Evolutionary conservation across 2,888 invertebrate species (phyloP), one percentile per base, ranked within the genome.

Genomic region (Plebejus anna): DNA sequence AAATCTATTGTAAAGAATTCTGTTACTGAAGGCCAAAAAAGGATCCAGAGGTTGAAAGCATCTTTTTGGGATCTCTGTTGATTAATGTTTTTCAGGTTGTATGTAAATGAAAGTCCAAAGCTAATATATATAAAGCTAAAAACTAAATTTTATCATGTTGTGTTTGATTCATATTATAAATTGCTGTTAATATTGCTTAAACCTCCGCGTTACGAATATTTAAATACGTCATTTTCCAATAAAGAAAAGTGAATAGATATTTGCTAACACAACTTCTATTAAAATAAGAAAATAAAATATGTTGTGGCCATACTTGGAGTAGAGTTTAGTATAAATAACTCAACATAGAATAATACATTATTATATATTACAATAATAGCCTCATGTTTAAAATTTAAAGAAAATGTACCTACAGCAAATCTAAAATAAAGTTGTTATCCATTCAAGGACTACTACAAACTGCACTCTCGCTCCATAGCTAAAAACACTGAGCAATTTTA

Each of bases 21-120:
- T 55, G 55, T 73, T 73, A 47, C 32, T 73, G 28, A 73, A 73
- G 73, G 51, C 73, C 73, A 73, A 73, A 73, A 73, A 28, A 55
- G 66, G 66, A 66, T 36, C 1, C 66, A 32, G 13, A 61, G 61
- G 28, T 28, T n/a, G 61, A 61, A 11, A 32, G 22, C 4, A 13
- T 66, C 28, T 13, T 66, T 66, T 66, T 66, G 11, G 28, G 13
- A 16, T 66, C 32, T 36, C 22, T 36, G 66, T 66, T 66, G 66
- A 66, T 66, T 36, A 66, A 11, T 32, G 32, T 36, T 36, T 55
- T 13, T 28, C 16, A 32, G 11, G 13, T 13, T 36, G 11, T 36
- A 0, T 16, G 5, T 13, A 13, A 32, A 66, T 66, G 5, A 66
- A 36, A 66, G 9, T 4, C 4, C 4, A 36, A 13, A 66, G 4